phyloP scores from a whole-genome alignment of 2,888 invertebrate species.

The Phaonia tiefii region DNA sequence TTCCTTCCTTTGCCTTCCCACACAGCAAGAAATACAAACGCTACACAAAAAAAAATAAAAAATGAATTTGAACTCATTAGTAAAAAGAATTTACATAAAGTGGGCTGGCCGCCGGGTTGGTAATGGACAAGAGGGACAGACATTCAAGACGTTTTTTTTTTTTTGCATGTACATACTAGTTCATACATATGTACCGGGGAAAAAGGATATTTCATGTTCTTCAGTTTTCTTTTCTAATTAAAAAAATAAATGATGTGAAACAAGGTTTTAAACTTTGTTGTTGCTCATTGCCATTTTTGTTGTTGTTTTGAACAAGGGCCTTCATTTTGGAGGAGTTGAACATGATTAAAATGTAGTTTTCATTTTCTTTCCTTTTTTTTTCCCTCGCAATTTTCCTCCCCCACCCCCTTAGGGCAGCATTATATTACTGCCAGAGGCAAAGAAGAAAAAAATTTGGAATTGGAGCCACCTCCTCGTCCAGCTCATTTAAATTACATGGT shows the following conservation, averaged over 20 bases:
- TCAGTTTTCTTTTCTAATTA: constrained; percentile 54
- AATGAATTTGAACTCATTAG: constrained; percentile 48
- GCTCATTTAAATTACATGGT: constrained; percentile 8
- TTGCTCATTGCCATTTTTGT: constrained; percentile 34
- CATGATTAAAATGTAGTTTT: constrained; percentile 40
- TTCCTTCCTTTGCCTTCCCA: constrained; percentile 5
- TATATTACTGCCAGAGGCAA: constrained; percentile 18
- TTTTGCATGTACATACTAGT: too few species aligned
- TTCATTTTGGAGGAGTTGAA: constrained; percentile 6
- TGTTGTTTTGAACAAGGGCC: background rate
- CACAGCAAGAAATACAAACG: background rate
- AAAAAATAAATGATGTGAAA: constrained; percentile 62
- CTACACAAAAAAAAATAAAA: constrained; percentile 39
- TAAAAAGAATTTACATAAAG: constrained; percentile 38
- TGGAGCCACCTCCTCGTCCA: background rate
- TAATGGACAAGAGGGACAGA: constrained; percentile 13
- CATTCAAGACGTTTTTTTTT: constrained; percentile 20
- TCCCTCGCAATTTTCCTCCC: too few species aligned
- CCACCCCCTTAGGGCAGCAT: background rate
- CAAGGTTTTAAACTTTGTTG: constrained; percentile 47
- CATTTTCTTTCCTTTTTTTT: constrained; percentile 1
- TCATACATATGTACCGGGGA: background rate
- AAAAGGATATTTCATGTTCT: constrained; percentile 48
- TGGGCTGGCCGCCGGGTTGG: background rate
- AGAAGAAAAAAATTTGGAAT: background rate